phyloP scores from a whole-genome alignment of 2,113 vertebrate genomes.

The Platysteira castanea region DNA sequence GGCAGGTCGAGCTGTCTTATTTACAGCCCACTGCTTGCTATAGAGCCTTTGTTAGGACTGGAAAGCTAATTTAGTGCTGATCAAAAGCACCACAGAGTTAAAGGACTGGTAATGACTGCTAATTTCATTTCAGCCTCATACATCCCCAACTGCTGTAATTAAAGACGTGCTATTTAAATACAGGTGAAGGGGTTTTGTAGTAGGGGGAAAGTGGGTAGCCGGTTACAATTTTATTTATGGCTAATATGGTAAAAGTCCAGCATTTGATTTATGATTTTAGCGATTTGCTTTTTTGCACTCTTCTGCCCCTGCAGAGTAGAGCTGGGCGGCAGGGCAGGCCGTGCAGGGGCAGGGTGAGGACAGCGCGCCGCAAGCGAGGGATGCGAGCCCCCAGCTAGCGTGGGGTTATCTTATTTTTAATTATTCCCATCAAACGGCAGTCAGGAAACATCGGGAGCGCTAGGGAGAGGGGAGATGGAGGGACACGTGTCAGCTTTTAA shows the following conservation, averaged over 20 bases:
- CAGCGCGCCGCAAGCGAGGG: background rate
- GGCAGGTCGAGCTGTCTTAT: conserved; percentile 83
- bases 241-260: conserved; percentile 60
- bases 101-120: conserved; percentile 87
- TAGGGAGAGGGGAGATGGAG: conserved; percentile 24
- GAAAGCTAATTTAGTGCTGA: conserved; percentile 85
- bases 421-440: conserved; percentile 45
- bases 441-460: conserved; percentile 23
- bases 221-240: conserved; percentile 71
- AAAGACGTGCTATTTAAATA: conserved; percentile 83
- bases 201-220: conserved; percentile 55
- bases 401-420: conserved; percentile 37
- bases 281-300: background rate
- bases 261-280: conserved; percentile 18
- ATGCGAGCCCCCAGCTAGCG: background rate
- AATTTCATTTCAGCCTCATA: conserved; percentile 85
- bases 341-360: background rate
- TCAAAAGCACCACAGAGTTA: conserved; percentile 86
- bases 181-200: conserved; percentile 79
- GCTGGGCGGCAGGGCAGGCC: background rate
- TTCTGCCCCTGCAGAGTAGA: background rate
- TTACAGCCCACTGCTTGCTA: conserved; percentile 83
- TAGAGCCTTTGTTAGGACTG: conserved; percentile 82
- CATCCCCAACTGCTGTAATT: conserved; percentile 83
- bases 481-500: conserved; percentile 63